Evolutionary conservation across 2,888 invertebrate genomes (phyloP).

Genomic region (Tenthredo notha): DNA sequence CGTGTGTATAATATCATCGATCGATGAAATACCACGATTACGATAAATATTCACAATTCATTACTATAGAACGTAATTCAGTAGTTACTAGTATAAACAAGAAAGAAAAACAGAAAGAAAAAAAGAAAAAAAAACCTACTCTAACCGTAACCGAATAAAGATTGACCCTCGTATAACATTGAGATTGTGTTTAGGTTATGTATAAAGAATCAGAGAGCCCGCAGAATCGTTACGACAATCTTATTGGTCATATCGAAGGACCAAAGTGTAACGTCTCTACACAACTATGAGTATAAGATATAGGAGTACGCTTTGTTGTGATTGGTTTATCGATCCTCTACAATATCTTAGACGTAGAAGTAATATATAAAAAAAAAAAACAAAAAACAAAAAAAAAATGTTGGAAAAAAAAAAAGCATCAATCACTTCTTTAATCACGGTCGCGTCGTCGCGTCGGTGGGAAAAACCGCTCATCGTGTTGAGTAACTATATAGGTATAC

Average conservation of each 20-base stretch:
- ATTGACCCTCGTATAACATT: conserved; percentile 34
- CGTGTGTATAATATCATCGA: too few species aligned
- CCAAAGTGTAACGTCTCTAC: background rate
- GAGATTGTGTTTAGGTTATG: background rate
- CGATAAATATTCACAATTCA: too few species aligned
- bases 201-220: background rate
- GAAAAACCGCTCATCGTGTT: background rate
- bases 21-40: too few species aligned
- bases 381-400: background rate
- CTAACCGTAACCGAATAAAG: background rate
- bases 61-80: background rate
- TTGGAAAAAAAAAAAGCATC: conserved; percentile 7
- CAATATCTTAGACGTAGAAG: background rate
- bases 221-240: background rate
- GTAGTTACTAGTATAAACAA: background rate
- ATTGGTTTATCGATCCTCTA: conserved; percentile 20
- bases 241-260: too few species aligned
- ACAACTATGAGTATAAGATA: background rate
- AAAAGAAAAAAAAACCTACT: background rate
- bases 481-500: background rate
- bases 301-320: background rate
- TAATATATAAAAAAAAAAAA: background rate
- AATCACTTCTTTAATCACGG: conserved; percentile 9
- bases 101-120: too few species aligned
- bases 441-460: conserved; percentile 8